Evolutionary conservation across 2,888 invertebrate species (phyloP).

Genomic region (Acanthosoma haemorrhoidale): DNA sequence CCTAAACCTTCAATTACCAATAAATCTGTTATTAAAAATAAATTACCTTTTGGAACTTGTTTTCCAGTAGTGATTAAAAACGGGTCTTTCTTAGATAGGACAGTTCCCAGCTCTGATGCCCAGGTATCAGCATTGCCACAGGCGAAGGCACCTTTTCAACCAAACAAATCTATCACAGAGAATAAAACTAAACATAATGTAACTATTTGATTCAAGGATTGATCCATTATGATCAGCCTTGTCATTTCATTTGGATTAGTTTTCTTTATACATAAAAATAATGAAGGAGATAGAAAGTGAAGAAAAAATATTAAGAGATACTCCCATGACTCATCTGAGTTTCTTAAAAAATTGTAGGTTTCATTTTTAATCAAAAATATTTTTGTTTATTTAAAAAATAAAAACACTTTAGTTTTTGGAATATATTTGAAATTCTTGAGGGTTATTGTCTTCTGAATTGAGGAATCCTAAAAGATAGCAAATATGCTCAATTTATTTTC

Average conservation of each 20-base stretch:
- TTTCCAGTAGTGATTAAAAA: slow-evolving; percentile 67
- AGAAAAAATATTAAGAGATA: too few relatives aligned
- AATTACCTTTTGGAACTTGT: slow-evolving; percentile 65
- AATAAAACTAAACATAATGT: neutral
- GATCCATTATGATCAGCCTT: neutral
- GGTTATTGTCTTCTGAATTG: too few relatives aligned
- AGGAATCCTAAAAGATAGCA: too few relatives aligned
- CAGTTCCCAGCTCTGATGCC: slow-evolving; percentile 83
- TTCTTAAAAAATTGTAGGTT: too few relatives aligned
- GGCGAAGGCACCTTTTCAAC: slow-evolving; percentile 59
- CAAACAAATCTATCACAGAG: neutral
- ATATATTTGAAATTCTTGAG: too few relatives aligned
- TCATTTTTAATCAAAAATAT: too few relatives aligned
- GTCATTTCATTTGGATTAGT: neutral
- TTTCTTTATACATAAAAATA: neutral
- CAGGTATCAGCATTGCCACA: slow-evolving; percentile 85
- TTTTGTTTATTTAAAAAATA: too few relatives aligned
- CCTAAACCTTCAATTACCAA: too few relatives aligned
- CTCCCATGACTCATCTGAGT: too few relatives aligned
- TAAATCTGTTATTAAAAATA: neutral
- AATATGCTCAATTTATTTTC: too few relatives aligned
- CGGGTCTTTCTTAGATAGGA: slow-evolving; percentile 62
- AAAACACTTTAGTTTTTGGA: too few relatives aligned
- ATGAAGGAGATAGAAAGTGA: neutral
- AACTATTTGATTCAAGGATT: neutral